Evolutionary conservation across 2,113 vertebrate species (phyloP), one percentile per base, ranked within the genome.

Genomic region (Glaucidium brasilianum): DNA sequence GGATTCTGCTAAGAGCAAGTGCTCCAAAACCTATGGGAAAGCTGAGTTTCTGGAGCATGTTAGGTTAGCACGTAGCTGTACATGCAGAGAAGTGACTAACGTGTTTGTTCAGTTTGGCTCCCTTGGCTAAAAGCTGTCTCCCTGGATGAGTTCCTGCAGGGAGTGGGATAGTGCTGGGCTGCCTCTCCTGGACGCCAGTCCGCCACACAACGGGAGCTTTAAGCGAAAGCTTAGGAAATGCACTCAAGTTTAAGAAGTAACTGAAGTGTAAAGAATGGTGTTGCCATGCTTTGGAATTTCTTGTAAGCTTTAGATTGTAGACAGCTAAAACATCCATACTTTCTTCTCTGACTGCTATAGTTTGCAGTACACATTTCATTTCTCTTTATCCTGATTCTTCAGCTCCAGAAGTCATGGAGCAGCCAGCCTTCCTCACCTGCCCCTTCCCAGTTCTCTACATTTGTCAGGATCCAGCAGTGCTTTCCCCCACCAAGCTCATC

Each of bases 31-130:
- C 18, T 52, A 32, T 34, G 47, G 43, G 62, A 85, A 60, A n/a
- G 52, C n/a, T 69, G 85, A 52, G 15, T 6, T 34, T 92, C 73
- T 62, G 50, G 47, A 91, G 41, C 32, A 3, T 2, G 4, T 83
- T 71, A 67, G n/a, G 22, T 34, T 26, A 39, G 63, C 0, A 0
- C 2, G 1, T 53, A 20, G 49, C 26, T 58, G n/a, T 56, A 67
- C 7, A 2, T 37, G 71, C 58, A 49, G 62, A 62, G 66, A 45
- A 58, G 39, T 16, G 35, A 55, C 53, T n/a, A 26, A 43, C 11
- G 1, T 10, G 14, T 50, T 83, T 3, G 1, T 86, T 87, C 50
- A 8, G 0, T 81, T 62, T 63, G 76, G 56, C 23, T 87, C 47
- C 66, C 21, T 74, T 5, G 2, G 39, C 35, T 52, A 64, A 52